A percentile compares a stretch with the other conserved stretches of the same genome.
These are phyloP conservation scores for Tinea pellionella DNA, from an alignment of 2,888 invertebrate species.

Conservation along the genomic window DNA sequence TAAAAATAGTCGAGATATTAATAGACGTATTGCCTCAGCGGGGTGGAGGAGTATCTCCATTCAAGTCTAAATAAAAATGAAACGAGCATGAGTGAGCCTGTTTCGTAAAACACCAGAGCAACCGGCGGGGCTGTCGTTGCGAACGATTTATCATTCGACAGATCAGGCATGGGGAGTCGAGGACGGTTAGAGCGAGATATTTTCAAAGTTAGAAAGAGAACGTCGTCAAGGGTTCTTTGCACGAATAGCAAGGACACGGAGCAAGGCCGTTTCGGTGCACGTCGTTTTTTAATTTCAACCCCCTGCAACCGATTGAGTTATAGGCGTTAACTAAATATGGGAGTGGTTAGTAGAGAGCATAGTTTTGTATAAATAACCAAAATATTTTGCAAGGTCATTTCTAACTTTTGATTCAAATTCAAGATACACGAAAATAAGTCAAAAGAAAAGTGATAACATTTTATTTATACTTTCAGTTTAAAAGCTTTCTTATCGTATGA, in stretches of 20 bases:
- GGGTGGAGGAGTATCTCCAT: constrained; percentile 32
- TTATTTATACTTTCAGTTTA: too few relatives aligned
- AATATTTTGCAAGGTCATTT: background rate
- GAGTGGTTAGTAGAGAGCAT: background rate
- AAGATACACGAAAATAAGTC: too few relatives aligned
- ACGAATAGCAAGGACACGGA: constrained; percentile 50
- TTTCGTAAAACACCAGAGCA: constrained; percentile 38
- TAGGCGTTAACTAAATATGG: background rate
- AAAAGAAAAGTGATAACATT: too few relatives aligned
- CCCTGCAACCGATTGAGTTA: background rate
- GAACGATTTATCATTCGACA: constrained; percentile 50
- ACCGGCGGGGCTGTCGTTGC: constrained; percentile 40
- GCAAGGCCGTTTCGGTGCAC: constrained; percentile 44
- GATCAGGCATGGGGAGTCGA: constrained; percentile 39
- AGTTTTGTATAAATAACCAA: background rate
- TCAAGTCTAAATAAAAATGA: constrained; percentile 50
- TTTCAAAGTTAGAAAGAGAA: constrained; percentile 32
- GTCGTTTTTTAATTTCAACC: background rate
- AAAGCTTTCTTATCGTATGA: too few relatives aligned
- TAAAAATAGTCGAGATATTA: constrained; percentile 41
- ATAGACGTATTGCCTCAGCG: constrained; percentile 37
- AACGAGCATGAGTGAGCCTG: constrained; percentile 36
- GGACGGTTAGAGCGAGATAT: constrained; percentile 30
- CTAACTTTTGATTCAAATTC: too few relatives aligned
- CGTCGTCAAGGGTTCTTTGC: constrained; percentile 31